phyloP scores from a whole-genome alignment of 2,113 vertebrate species.

The Dromaius novaehollandiae region DNA sequence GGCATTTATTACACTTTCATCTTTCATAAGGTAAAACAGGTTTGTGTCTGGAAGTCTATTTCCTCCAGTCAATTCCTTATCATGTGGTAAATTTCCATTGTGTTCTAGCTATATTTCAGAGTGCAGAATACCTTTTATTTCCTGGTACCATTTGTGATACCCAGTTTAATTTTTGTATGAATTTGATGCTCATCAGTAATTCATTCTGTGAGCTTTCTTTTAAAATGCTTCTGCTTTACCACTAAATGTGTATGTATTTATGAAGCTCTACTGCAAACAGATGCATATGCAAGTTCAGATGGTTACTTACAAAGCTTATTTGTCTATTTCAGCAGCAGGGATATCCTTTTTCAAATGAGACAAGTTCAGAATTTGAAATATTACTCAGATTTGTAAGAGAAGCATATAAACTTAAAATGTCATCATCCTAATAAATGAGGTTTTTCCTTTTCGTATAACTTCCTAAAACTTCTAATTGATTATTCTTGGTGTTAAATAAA shows the following conservation, averaged over 20 bases:
- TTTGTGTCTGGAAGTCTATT: background rate
- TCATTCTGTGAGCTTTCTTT: background rate
- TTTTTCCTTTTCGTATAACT: background rate
- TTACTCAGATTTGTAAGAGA: background rate
- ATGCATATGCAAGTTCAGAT: background rate
- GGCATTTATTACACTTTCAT: background rate
- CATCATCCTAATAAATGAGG: background rate
- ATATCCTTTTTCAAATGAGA: background rate
- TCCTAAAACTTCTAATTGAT: background rate
- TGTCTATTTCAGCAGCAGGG: background rate
- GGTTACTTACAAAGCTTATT: background rate
- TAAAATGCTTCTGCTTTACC: background rate
- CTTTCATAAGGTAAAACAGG: background rate
- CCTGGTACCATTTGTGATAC: background rate
- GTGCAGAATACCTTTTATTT: background rate
- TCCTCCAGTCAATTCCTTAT: background rate
- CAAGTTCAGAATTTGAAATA: background rate
- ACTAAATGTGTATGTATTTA: background rate
- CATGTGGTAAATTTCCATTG: background rate
- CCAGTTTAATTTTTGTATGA: background rate
- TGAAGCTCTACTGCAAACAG: background rate
- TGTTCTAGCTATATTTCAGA: background rate
- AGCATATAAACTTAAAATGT: background rate
- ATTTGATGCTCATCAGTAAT: background rate
- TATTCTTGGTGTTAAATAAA: background rate